These are phyloP conservation scores for Phataginus tetradactyla DNA, from an alignment of 2,797 vertebrate genomes.

Conservation along the genomic window DNA sequence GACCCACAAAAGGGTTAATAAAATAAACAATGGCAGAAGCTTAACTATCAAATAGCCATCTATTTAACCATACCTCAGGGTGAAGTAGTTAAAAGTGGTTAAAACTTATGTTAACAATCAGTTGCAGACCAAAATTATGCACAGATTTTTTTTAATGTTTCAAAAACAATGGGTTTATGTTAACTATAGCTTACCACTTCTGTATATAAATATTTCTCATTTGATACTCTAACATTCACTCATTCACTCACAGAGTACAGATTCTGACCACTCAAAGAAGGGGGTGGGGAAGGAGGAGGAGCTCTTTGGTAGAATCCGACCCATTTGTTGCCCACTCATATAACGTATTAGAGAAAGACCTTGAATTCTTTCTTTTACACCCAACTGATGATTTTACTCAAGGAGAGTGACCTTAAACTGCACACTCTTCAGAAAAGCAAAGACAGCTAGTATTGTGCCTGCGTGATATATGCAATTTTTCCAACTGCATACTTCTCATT, in stretches of 20 bases:
- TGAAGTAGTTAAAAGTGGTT: conserved; percentile 50
- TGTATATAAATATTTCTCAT: conserved; percentile 48
- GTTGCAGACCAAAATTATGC: conserved; percentile 42
- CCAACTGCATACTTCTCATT: conserved; percentile 75
- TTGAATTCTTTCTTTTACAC: conserved; percentile 68
- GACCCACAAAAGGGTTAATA: conserved; percentile 65
- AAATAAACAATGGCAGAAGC: conserved; percentile 43
- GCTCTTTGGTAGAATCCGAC: not conserved
- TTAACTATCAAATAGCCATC: conserved; percentile 44
- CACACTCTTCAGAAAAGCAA: conserved; percentile 41
- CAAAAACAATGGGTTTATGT: conserved; percentile 32
- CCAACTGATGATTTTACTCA: conserved; percentile 64
- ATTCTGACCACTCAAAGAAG: not conserved
- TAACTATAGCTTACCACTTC: conserved; percentile 47
- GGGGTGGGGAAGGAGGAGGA: not conserved
- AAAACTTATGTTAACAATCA: conserved; percentile 10
- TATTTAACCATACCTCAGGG: conserved; percentile 44
- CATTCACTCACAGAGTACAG: not conserved
- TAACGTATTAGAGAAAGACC: conserved; percentile 13
- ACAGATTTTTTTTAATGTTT: conserved; percentile 34
- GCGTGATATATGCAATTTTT: conserved; percentile 63
- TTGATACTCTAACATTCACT: not conserved
- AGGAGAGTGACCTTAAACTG: conserved; percentile 59
- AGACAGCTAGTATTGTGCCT: conserved; percentile 54
- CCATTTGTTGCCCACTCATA: not conserved